Percentiles rank a stretch among this genome's conserved stretches.
Conservation (phyloP, 2,113 vertebrate species). For the Syngnathus typhle region DNA sequence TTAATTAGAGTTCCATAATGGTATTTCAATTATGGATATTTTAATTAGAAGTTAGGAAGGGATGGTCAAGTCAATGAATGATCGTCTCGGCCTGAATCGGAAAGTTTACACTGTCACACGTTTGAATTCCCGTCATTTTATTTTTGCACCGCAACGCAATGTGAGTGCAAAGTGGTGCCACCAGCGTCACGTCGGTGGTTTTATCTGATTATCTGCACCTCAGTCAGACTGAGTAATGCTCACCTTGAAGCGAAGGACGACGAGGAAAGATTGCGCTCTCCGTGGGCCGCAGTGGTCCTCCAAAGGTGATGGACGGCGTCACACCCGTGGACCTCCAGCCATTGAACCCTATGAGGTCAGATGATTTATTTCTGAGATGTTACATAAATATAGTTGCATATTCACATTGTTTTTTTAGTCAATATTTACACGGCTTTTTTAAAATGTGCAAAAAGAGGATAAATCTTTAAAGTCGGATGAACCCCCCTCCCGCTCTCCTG, state of each 20-base stretch:
- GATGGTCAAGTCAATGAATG: neutral
- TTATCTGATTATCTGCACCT: constrained; percentile 7
- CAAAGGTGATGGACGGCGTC: constrained; percentile 30
- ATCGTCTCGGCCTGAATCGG: neutral
- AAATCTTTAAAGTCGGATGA: neutral
- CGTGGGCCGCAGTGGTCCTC: constrained; percentile 17
- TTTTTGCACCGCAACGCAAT: neutral
- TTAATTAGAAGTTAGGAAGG: constrained; percentile 37
- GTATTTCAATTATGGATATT: constrained; percentile 53
- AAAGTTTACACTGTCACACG: neutral
- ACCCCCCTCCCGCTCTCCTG: neutral
- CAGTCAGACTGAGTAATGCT: constrained; percentile 27
- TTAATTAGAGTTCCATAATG: constrained; percentile 52
- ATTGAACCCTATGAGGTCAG: neutral
- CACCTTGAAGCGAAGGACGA: constrained; percentile 49
- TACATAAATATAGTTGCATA: neutral
- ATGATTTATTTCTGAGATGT: neutral
- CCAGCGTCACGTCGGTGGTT: neutral
- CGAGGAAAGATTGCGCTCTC: constrained; percentile 1
- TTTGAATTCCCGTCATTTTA: too few species aligned
- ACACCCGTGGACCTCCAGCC: constrained; percentile 26
- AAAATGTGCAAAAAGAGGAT: neutral
- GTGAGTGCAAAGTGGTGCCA: neutral
- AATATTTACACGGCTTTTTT: neutral
- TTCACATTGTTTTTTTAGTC: neutral